Evolutionary conservation across 2,888 invertebrate genomes (phyloP).

Genomic region (Drosophila quasianomalipes): DNA sequence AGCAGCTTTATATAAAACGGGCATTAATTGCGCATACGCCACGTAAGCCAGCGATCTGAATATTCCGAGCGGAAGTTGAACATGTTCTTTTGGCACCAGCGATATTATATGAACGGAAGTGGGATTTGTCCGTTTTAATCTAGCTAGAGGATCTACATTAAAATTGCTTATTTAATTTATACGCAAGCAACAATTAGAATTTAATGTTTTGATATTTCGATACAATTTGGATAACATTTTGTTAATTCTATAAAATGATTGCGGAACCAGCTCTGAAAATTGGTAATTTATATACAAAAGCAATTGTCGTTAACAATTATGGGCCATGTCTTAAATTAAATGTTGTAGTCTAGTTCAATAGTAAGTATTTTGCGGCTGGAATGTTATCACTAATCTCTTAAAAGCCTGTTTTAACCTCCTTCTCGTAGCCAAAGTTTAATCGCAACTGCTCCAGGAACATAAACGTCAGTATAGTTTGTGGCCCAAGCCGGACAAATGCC

Average conservation of each 20-base stretch:
- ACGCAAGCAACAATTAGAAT: conserved; percentile 3
- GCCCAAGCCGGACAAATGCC: conserved; percentile 97
- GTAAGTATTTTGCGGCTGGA: conserved; percentile 57
- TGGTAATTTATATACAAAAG: background rate
- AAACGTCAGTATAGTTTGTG: conserved; percentile 98
- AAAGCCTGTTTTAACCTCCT: conserved; percentile 5
- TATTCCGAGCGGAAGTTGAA: conserved; percentile 37
- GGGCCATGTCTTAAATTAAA: conserved; percentile 39
- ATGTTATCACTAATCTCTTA: conserved; percentile 55
- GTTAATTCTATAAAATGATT: conserved; percentile 3
- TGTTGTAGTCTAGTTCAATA: conserved; percentile 29
- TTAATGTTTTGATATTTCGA: conserved; percentile 1
- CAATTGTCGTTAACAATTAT: conserved; percentile 8
- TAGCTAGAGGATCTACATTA: background rate
- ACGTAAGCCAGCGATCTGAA: conserved; percentile 2
- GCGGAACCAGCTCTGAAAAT: conserved; percentile 55
- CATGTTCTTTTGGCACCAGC: conserved; percentile 20
- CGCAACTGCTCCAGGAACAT: conserved; percentile 98
- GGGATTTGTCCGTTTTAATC: background rate
- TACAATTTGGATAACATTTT: conserved; percentile 11
- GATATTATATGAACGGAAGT: background rate
- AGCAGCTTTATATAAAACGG: conserved; percentile 17
- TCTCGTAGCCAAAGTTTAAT: conserved; percentile 89
- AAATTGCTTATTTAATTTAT: background rate
- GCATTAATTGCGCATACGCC: conserved; percentile 31